These are phyloP conservation scores for Uropsilus gracilis DNA, from an alignment of 2,113 vertebrate genomes.

Conservation along the genomic window DNA sequence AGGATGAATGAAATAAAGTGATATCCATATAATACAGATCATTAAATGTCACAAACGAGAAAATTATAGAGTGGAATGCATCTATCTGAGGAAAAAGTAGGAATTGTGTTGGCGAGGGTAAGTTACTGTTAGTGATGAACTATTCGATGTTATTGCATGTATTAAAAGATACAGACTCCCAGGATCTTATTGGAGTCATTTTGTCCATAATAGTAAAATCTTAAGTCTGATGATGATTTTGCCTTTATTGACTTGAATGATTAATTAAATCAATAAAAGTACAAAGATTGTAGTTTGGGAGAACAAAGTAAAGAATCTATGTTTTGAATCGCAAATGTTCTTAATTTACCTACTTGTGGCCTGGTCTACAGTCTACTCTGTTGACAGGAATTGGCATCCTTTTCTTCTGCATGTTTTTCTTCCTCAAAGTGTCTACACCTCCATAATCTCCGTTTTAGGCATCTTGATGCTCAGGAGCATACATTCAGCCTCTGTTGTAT, in stretches of 20 bases:
- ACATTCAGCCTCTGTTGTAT: not conserved
- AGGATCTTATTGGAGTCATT: not conserved
- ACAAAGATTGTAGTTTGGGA: not conserved
- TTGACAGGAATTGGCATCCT: not conserved
- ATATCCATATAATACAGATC: not conserved
- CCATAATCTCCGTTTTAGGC: not conserved
- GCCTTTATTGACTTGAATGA: slow-evolving; percentile 31
- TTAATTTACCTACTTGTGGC: not conserved
- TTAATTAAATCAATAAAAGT: slow-evolving; percentile 14
- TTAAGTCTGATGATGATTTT: slow-evolving; percentile 54
- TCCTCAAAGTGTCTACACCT: not conserved
- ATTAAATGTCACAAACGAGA: not conserved
- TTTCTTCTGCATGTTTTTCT: not conserved
- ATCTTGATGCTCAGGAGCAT: not conserved
- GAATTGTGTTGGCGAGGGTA: not conserved
- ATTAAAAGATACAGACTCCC: not conserved
- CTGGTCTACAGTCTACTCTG: not conserved
- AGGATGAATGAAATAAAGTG: slow-evolving; percentile 58
- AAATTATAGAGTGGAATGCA: fast-evolving
- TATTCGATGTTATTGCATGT: not conserved
- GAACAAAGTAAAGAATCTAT: not conserved
- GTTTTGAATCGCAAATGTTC: not conserved
- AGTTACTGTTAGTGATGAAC: not conserved
- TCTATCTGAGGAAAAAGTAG: not conserved
- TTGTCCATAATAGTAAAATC: not conserved